Evolutionary conservation across 2,113 vertebrate genomes (phyloP), one percentile per base, ranked within the genome.

Genomic region (Otolemur garnettii): DNA sequence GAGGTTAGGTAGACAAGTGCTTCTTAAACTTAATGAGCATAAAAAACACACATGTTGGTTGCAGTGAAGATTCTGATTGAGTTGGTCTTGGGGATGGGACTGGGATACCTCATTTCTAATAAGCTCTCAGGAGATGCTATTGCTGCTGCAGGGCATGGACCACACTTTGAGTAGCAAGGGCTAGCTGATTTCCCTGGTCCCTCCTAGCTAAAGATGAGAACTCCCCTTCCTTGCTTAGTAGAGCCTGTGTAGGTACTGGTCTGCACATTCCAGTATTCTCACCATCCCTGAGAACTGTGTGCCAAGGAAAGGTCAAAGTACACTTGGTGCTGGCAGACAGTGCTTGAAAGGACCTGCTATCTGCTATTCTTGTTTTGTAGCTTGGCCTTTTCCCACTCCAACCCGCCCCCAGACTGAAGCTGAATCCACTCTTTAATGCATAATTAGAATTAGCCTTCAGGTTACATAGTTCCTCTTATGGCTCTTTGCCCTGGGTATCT

Each of bases 391-490:
- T 24, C 35, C 4, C 4, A 7, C 1, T 9, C 1, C 33, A 10
- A 3, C 33, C 9, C 28, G 3, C 12, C 71, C 2, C 18, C 50
- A 81, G 13, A 75, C 26, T 94, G 59, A 97, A 90, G 64, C 28
- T 86, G 92, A 94, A 77, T 30, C 87, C 19, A 2, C 71, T 84
- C 19, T 91, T 87, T 95, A 95, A 71, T 95, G 71, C 77, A 53
- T 92, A 78, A 93, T 95, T 96, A 77, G 93, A 98, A 92, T 96
- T 93, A 86, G 42, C 45, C 2, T 95, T 77, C n/a, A 92, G 74
- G 75, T 87, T 83, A 59, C 50, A 33, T 75, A 53, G 60, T 81
- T 96, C 60, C 89, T 85, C n/a, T 87, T 86, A 59, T 85, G 78
- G 62, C 72, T 92, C 0, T 95, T 96, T 72, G 75, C 87, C 84